These are phyloP conservation scores for Actinia equina DNA, from an alignment of 64 coral and sea anemone genomes.

Conservation along the genomic window DNA sequence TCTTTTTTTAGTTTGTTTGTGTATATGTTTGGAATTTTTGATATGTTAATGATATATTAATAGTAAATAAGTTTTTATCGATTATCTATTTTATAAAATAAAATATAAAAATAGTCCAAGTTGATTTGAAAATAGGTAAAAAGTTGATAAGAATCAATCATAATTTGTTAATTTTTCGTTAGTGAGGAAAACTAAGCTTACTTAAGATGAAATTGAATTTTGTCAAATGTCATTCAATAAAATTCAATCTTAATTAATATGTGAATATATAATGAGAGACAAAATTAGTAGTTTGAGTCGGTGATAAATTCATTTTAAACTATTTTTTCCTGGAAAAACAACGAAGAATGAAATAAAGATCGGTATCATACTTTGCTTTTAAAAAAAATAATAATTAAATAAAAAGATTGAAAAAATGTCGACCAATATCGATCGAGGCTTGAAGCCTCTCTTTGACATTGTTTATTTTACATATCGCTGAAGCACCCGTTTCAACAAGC, in stretches of 20 bases:
- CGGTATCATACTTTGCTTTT: neutral
- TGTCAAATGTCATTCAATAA: no score
- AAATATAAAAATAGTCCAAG: neutral
- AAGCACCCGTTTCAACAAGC: constrained; percentile 10
- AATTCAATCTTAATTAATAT: no score
- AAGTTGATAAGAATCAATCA: neutral
- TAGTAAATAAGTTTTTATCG: neutral
- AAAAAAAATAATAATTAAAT: neutral
- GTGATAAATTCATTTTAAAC: no score
- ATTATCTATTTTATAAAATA: neutral
- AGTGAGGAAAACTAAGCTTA: neutral
- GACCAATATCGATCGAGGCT: neutral
- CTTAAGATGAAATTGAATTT: neutral
- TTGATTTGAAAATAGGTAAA: neutral
- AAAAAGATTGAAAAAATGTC: neutral
- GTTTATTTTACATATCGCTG: constrained; percentile 5
- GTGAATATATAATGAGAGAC: no score
- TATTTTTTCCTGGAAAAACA: neutral
- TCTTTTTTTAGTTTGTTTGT: neutral
- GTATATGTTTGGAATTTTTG: no score
- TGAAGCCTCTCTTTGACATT: neutral
- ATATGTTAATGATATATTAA: neutral
- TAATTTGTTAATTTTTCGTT: neutral
- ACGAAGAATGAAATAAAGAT: neutral
- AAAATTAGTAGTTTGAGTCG: no score